These are phyloP conservation scores for Emydocephalus ijimae DNA, from an alignment of 2,113 vertebrate species.

Conservation along the genomic window DNA sequence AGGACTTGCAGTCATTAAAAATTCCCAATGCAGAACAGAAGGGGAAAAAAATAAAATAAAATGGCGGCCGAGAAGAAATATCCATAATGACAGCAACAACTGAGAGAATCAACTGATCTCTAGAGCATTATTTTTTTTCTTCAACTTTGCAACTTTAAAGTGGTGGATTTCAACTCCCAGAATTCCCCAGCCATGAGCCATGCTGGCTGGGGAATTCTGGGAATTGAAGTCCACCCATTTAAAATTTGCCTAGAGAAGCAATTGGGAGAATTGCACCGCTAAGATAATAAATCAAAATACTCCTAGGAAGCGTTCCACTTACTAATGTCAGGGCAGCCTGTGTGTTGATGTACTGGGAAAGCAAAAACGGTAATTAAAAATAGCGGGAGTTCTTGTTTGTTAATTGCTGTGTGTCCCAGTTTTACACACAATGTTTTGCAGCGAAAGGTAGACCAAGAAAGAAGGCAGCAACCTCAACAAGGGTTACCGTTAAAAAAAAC, in stretches of 20 bases:
- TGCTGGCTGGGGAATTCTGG: too few relatives aligned
- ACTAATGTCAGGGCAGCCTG: neutral
- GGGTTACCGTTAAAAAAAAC: neutral
- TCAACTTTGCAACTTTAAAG: too few relatives aligned
- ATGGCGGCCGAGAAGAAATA: too few relatives aligned
- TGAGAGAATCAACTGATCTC: too few relatives aligned
- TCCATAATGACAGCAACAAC: too few relatives aligned
- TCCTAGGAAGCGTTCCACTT: neutral
- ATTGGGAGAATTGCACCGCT: neutral
- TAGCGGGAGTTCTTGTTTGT: neutral
- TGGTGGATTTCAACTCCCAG: too few relatives aligned
- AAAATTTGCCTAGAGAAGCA: too few relatives aligned
- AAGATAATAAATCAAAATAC: neutral
- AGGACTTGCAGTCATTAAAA: too few relatives aligned
- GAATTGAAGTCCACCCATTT: neutral
- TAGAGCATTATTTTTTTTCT: too few relatives aligned
- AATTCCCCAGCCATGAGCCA: too few relatives aligned
- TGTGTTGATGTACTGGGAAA: neutral
- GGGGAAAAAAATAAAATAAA: too few relatives aligned
- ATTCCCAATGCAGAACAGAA: too few relatives aligned
- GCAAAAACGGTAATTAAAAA: neutral
- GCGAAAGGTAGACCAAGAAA: neutral
- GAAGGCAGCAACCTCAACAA: neutral
- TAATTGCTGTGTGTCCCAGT: neutral
- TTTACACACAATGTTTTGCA: neutral